Conservation (phyloP, 2,888 invertebrate species). For the Tetrapedia diversipes region DNA sequence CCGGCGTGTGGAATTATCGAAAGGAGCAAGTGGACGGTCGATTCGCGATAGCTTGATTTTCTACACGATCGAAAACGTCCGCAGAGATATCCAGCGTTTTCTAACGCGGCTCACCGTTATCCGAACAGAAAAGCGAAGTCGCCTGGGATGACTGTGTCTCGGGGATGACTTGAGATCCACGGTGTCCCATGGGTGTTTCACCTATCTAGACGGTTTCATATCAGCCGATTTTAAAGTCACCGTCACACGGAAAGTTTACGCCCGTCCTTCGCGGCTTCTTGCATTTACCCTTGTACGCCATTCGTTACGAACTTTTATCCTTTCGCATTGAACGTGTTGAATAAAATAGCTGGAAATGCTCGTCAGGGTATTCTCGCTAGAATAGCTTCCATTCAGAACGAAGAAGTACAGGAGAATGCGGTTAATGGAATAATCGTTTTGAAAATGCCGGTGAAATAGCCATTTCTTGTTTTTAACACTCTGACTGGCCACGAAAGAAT, state of each 20-base stretch:
- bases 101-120: constrained; percentile 37
- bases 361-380: background rate
- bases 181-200: constrained; percentile 70
- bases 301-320: constrained; percentile 2
- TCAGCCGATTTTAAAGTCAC: constrained; percentile 74
- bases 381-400: background rate
- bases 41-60: constrained; percentile 59
- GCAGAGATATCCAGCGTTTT: constrained; percentile 45
- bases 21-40: constrained; percentile 17
- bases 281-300: background rate
- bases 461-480: no score
- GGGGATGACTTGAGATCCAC: constrained; percentile 51
- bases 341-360: background rate
- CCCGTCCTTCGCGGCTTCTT: background rate
- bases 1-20: constrained; percentile 26
- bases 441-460: no score
- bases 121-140: constrained; percentile 58
- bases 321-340: background rate
- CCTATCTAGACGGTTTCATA: constrained; percentile 73
- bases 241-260: constrained; percentile 68
- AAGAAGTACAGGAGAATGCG: no score
- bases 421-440: background rate
- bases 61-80: constrained; percentile 60
- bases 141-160: constrained; percentile 58
- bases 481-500: no score